A percentile compares a stretch with the other conserved stretches of the same genome.
phyloP scores from a whole-genome alignment of 2,113 vertebrate species.

The Seriola aureovittata region DNA sequence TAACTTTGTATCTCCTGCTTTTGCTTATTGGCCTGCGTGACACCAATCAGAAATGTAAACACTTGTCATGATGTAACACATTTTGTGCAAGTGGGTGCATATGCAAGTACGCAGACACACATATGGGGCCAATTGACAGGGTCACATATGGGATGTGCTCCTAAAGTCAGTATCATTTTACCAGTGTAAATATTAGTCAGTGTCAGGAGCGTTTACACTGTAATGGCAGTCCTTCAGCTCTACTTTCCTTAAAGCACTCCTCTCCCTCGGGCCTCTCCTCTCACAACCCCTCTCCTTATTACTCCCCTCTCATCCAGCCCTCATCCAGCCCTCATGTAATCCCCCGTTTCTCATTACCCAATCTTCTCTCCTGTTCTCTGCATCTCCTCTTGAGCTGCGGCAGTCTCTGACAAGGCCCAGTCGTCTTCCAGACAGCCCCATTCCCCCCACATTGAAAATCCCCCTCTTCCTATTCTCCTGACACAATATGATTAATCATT shows the following conservation, averaged over 20 bases:
- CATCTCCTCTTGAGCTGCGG: conserved; percentile 51
- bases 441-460: conserved; percentile 44
- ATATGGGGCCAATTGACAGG: conserved; percentile 61
- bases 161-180: conserved; percentile 71
- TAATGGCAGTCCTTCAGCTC: conserved; percentile 64
- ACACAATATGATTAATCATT: conserved; percentile 72
- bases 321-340: conserved; percentile 65
- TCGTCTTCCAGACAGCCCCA: conserved; percentile 58
- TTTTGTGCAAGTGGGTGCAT: conserved; percentile 45
- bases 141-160: conserved; percentile 76
- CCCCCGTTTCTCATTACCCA: conserved; percentile 72
- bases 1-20: conserved; percentile 30
- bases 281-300: conserved; percentile 44
- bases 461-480: conserved; percentile 55
- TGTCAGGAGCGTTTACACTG: conserved; percentile 69
- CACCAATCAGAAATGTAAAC: conserved; percentile 70
- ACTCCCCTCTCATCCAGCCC: conserved; percentile 53
- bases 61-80: conserved; percentile 58
- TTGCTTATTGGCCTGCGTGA: conserved; percentile 53
- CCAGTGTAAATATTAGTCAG: conserved; percentile 76
- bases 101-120: conserved; percentile 22
- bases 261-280: conserved; percentile 42
- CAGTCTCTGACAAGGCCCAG: conserved; percentile 62
- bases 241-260: conserved; percentile 54
- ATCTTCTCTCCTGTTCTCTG: conserved; percentile 57